phyloP scores from a whole-genome alignment of 2,113 vertebrate species.

The Chamaetylas fuelleborni region DNA sequence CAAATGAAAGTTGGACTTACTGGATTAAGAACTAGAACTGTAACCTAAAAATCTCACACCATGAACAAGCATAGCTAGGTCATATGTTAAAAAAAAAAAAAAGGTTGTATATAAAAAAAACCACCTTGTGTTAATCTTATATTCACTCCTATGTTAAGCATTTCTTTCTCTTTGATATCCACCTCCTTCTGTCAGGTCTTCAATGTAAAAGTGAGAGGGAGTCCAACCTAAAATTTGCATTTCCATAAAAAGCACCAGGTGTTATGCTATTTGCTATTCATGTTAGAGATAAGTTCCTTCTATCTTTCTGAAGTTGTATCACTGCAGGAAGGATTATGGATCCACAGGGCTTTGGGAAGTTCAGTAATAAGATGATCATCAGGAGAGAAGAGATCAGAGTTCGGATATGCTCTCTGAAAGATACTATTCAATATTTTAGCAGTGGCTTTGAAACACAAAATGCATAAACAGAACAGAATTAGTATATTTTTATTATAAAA shows the following conservation, averaged over 20 bases:
- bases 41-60: background rate
- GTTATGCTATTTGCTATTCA: background rate
- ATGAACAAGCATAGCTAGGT: background rate
- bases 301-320: background rate
- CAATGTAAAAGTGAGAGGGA: background rate
- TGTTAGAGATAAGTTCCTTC: background rate
- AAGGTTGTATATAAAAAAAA: fast-evolving
- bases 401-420: background rate
- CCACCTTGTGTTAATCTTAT: background rate
- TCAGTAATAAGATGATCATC: background rate
- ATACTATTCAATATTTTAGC: background rate
- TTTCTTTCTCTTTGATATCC: background rate
- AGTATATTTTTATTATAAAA: background rate
- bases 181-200: background rate
- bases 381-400: background rate
- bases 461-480: background rate
- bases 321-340: background rate
- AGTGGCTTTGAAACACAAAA: background rate
- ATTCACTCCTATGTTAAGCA: background rate
- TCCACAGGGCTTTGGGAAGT: background rate
- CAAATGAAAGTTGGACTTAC: background rate
- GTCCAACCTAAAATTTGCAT: background rate
- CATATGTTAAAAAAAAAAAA: background rate
- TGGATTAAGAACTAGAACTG: background rate
- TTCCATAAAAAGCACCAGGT: background rate